A percentile compares a stretch with the other conserved stretches of the same genome.
phyloP scores from a whole-genome alignment of 2,888 invertebrate genomes.

The Pandemis cinnamomeana region DNA sequence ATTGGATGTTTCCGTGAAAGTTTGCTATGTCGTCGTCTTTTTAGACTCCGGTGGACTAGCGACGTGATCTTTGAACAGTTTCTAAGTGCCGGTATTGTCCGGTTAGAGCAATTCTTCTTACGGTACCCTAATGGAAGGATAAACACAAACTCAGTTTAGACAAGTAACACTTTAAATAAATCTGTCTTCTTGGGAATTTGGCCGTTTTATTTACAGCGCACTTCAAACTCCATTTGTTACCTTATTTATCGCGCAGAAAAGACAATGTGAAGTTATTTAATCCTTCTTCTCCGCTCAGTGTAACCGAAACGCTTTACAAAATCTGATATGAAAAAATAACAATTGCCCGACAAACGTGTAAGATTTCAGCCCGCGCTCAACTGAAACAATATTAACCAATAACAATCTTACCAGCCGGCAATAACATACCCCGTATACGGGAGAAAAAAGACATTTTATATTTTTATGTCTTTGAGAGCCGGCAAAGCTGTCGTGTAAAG shows the following conservation, averaged over 20 bases:
- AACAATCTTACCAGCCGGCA: conserved; percentile 49
- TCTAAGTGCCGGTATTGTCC: conserved; percentile 42
- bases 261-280: neutral
- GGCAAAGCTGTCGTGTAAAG: conserved; percentile 77
- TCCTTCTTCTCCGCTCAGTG: neutral
- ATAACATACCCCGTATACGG: conserved; percentile 50
- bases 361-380: conserved; percentile 25
- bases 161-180: neutral
- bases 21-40: conserved; percentile 67
- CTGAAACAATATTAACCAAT: conserved; percentile 63
- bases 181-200: neutral
- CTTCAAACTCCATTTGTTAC: neutral
- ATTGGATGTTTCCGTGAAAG: conserved; percentile 77
- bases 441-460: conserved; percentile 69
- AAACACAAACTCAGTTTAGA: neutral
- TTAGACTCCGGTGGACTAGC: conserved; percentile 57
- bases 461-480: conserved; percentile 68
- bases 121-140: conserved; percentile 1
- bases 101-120: conserved; percentile 44
- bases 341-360: conserved; percentile 3
- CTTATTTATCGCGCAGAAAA: neutral
- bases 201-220: neutral
- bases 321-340: conserved; percentile 14
- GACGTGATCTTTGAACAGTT: conserved; percentile 66
- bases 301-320: neutral